Base-by-base conservation (phyloP, 2,888 invertebrate genomes). In the Megamerina dolium region DNA sequence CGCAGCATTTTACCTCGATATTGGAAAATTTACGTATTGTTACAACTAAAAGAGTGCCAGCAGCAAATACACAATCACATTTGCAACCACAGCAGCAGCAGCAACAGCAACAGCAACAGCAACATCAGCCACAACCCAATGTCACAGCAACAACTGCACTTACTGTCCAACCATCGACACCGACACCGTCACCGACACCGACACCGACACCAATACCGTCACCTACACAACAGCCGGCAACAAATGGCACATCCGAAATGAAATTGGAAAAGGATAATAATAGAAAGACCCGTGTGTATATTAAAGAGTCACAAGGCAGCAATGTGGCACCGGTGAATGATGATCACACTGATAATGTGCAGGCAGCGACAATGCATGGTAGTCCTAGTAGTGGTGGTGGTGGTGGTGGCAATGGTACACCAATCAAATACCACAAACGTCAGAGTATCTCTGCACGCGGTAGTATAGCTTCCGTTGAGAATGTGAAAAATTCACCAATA, bases 1-100 rank as follows among this genome's bases (percentile, higher is more conserved):
- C 68, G 53, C 69, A 70, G 53, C 69, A 70, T 51, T 66, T 70
- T 50, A 60, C 65, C 46, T 64, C 70, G 55, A 67, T 70, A 61
- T 50, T 70, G 40, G 69, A 68, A 53, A 70, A 70, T 52, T 58
- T 70, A 55, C 64, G 65, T 40, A 60, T 70, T 55, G 66, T 64
- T 53, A 50, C 61, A 47, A 62, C 58, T 47, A 66, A 65, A 46
- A 51, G 61, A 37, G 52, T 58, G 44, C 48, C 61, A 32, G 18
- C 42, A 27, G 30, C 63, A 54, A 41, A 51, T 50, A 20, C 57
- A 43, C 12, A 58, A 43, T n/a, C 57, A 3, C 55, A 51, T 2
- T 55, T 50, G 5, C 52, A 36, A 35, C 45, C 42, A 23, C 47
- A 40, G 17, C 49, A 43, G 20, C 42, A 41, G 27, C 50, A 44